Conservation (phyloP, 2,113 vertebrate genomes). For the Tragelaphus scriptus region DNA sequence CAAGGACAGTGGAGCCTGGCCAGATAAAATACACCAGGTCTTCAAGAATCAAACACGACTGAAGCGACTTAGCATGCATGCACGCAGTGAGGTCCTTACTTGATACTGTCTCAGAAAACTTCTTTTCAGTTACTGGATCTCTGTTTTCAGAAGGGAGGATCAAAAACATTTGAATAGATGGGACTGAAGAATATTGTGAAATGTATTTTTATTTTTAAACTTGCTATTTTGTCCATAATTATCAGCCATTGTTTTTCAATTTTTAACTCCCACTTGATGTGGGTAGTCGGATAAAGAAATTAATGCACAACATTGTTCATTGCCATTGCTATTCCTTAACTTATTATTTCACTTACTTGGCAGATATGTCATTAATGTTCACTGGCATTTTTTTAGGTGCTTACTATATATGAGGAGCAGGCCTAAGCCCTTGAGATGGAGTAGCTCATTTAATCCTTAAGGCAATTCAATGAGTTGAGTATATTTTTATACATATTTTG, state of each 20-base stretch:
- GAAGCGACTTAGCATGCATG: background rate
- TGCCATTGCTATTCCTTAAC: background rate
- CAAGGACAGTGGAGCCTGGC: background rate
- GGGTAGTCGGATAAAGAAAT: background rate
- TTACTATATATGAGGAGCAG: background rate
- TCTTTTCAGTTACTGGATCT: background rate
- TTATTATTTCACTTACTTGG: background rate
- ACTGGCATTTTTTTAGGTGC: background rate
- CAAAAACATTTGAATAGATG: background rate
- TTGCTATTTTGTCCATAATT: background rate
- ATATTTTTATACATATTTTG: background rate
- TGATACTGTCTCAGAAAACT: background rate
- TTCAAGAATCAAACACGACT: background rate
- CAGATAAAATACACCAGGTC: background rate
- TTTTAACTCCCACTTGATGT: background rate
- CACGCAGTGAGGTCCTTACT: background rate
- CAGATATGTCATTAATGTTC: background rate
- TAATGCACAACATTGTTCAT: background rate
- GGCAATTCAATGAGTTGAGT: background rate
- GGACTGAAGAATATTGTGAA: background rate
- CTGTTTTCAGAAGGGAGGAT: background rate
- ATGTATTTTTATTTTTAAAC: background rate
- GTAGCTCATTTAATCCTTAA: background rate
- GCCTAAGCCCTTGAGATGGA: background rate
- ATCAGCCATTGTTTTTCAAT: background rate